Evolutionary conservation across 2,888 invertebrate species (phyloP), one percentile per base, ranked within the genome.

Genomic region (Alitta virens): DNA sequence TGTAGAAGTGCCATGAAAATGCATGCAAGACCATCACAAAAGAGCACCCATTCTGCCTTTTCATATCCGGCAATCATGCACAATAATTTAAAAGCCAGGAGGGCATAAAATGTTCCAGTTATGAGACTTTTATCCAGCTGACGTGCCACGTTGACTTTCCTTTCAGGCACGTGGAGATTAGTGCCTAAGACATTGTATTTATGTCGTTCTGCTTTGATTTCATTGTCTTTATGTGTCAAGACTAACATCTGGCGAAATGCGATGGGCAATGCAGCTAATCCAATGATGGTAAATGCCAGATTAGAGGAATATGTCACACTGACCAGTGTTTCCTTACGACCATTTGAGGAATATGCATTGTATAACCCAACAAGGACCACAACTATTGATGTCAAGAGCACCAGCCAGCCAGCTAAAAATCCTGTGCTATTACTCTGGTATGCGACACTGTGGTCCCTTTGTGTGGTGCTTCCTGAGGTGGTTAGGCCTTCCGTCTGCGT

Each of bases 41-140:
- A 53, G 25, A 60, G 46, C 3, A 50, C 18, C 16, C n/a, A n/a
- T 21, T 25, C 21, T 9, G 16, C 21, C 16, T 14, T 26, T 25
- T 58, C 58, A 2, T 49, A 26, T 2, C 53, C 53, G 38, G 60
- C 60, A 1, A 60, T 60, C 60, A 60, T 42, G 18, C 25, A 43
- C 53, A 53, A 40, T 1, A 54, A 18, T 9, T 43, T 26, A 43
- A 54, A 54, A n/a, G 33, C 46, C 25, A 60, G 33, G 7, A 40
- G 33, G 18, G 42, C 52, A 2, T 53, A 38, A 46, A 54, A 54
- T 9, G 60, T 60, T 21, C 14, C 33, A 3, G 18, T 16, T 1
- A 60, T 40, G 2, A 60, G 42, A 16, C 43, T 23, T 18, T 53
- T 53, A 46, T 60, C 60, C 18, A 60, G 23, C 1, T 23, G 25